A percentile compares a stretch with the other conserved stretches of the same genome.
Conservation (phyloP, 2,888 invertebrate species). For the Fragum sueziense region DNA sequence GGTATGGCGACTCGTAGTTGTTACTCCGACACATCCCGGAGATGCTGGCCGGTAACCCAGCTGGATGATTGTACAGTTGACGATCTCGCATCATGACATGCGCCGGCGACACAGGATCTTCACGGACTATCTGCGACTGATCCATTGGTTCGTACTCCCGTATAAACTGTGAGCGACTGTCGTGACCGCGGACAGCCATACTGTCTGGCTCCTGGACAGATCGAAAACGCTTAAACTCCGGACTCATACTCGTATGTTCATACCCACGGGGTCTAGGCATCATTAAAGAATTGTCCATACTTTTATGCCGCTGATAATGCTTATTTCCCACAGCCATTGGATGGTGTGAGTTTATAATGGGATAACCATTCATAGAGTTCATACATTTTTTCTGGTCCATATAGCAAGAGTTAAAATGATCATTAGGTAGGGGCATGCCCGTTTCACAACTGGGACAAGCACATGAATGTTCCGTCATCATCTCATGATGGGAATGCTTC, state of each 20-base stretch:
- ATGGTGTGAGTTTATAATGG: constrained; percentile 28
- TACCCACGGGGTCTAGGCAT: constrained; percentile 23
- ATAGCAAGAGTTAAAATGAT: constrained; percentile 14
- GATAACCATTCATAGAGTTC: constrained; percentile 23
- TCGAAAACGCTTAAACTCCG: constrained; percentile 53
- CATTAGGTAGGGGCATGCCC: constrained; percentile 24
- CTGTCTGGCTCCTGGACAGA: constrained; percentile 53
- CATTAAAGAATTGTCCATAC: constrained; percentile 30
- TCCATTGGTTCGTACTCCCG: constrained; percentile 58
- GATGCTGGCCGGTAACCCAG: constrained; percentile 21
- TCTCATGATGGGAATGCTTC: constrained; percentile 45
- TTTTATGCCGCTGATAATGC: constrained; percentile 52
- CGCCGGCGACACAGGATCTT: constrained; percentile 58
- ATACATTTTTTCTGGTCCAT: constrained; percentile 18
- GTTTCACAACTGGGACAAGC: constrained; percentile 35
- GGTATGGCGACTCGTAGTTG: constrained; percentile 37
- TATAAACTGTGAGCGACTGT: constrained; percentile 53
- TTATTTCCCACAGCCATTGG: constrained; percentile 21
- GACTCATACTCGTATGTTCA: constrained; percentile 39
- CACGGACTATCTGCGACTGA: constrained; percentile 41
- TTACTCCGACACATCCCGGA: constrained; percentile 42
- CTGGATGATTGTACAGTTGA: constrained; percentile 39
- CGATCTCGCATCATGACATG: constrained; percentile 60
- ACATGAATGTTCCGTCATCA: constrained; percentile 44
- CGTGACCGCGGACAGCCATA: constrained; percentile 52